These are phyloP conservation scores for Pseudonaja textilis DNA, from an alignment of 2,113 vertebrate species.

Conservation along the genomic window DNA sequence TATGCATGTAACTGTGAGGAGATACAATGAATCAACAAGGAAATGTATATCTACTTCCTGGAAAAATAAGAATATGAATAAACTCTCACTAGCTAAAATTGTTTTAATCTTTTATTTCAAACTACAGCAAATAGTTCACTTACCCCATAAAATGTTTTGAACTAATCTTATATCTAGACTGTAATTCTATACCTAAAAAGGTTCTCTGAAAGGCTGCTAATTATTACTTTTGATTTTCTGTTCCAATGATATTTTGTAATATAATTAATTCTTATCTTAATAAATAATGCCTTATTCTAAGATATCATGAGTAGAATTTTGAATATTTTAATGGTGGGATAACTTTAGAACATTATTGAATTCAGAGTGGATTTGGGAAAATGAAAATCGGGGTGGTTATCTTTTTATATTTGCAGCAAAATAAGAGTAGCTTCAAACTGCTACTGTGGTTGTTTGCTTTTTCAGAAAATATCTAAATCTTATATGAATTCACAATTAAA, in stretches of 20 bases:
- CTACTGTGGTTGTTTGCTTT: background rate
- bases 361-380: background rate
- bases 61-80: background rate
- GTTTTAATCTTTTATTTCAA: background rate
- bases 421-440: background rate
- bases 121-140: background rate
- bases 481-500: background rate
- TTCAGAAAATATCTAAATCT: background rate
- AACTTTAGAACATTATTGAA: background rate
- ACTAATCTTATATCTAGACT: background rate
- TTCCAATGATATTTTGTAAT: background rate
- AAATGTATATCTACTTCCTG: background rate
- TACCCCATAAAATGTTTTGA: background rate
- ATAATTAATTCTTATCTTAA: background rate
- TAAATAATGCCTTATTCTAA: background rate
- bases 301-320: background rate
- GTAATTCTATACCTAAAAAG: background rate
- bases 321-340: background rate
- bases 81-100: background rate
- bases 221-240: background rate
- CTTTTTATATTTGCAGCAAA: background rate
- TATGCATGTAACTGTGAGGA: background rate
- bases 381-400: background rate
- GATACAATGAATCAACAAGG: background rate
- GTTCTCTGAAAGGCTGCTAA: background rate